These are phyloP conservation scores for Arge pagana DNA, from an alignment of 2,888 invertebrate species.

Conservation along the genomic window DNA sequence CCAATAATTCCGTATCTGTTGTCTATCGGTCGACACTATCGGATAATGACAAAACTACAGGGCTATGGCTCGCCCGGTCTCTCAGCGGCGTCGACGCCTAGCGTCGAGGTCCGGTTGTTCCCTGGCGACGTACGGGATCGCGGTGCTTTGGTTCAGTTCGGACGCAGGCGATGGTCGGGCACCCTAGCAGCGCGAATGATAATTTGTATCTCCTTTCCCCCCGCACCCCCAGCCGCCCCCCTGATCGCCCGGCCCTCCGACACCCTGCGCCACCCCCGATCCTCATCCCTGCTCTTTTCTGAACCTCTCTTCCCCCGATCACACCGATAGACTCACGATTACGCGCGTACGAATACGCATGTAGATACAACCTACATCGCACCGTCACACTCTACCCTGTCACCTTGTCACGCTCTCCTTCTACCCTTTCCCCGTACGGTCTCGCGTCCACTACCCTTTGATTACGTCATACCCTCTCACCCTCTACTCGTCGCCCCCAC, in stretches of 20 bases:
- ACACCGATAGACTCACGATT: conserved; percentile 33
- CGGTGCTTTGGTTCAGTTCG: conserved; percentile 11
- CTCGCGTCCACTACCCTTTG: conserved; percentile 20
- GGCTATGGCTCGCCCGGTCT: conserved; percentile 37
- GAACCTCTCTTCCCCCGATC: conserved; percentile 31
- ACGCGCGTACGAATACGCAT: too few relatives aligned
- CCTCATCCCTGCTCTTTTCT: conserved; percentile 27
- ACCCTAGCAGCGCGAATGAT: conserved; percentile 51
- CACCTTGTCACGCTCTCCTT: conserved; percentile 30
- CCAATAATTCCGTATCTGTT: conserved; percentile 53
- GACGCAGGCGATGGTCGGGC: conserved; percentile 38
- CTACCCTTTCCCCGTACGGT: conserved; percentile 34
- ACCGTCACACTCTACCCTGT: conserved; percentile 25
- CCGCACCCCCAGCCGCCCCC: conserved; percentile 32
- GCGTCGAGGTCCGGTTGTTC: too few relatives aligned
- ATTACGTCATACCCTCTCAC: conserved; percentile 19
- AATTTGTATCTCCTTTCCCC: conserved; percentile 50
- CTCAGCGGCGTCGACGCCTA: conserved; percentile 18
- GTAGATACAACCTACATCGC: too few relatives aligned
- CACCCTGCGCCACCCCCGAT: conserved; percentile 26
- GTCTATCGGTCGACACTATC: conserved; percentile 54
- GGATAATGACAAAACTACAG: conserved; percentile 59
- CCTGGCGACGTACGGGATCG: too few relatives aligned
- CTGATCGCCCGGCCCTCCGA: conserved; percentile 35
- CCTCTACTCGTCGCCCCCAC: conserved; percentile 30